Conservation (phyloP, 2,888 invertebrate genomes). For the Hirtodrosophila duncani region DNA sequence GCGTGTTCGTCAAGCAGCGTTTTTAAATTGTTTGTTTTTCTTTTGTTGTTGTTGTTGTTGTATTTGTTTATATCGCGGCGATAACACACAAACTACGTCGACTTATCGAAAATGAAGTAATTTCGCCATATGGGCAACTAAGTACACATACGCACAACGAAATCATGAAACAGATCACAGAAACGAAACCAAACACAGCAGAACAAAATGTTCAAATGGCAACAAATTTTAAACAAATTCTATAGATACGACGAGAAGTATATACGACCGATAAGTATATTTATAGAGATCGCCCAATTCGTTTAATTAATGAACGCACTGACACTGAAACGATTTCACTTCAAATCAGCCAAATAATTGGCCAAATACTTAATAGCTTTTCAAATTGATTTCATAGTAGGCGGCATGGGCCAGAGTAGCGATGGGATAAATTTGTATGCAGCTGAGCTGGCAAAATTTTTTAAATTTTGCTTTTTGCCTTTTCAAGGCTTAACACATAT, state of each 20-base stretch:
- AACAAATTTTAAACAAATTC: constrained; percentile 13
- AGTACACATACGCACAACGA: constrained; percentile 9
- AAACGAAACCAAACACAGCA: constrained; percentile 7
- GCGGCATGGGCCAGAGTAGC: constrained; percentile 2
- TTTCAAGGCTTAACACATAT: too few relatives aligned
- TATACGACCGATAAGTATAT: constrained; percentile 21
- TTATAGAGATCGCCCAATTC: constrained; percentile 22
- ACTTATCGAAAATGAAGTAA: constrained; percentile 17
- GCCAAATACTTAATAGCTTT: constrained; percentile 20
- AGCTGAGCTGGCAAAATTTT: background rate
- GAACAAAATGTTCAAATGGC: constrained; percentile 15
- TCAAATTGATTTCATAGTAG: constrained; percentile 22
- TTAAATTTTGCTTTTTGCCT: background rate
- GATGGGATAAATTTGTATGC: constrained; percentile 22
- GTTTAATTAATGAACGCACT: constrained; percentile 28
- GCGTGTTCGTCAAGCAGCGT: constrained; percentile 45
- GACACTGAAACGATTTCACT: constrained; percentile 42
- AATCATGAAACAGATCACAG: too few relatives aligned
- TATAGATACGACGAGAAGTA: too few relatives aligned
- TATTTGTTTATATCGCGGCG: constrained; percentile 28
- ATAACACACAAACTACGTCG: constrained; percentile 22
- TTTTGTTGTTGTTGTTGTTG: constrained; percentile 15
- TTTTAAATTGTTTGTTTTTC: constrained; percentile 23
- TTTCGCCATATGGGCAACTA: constrained; percentile 28
- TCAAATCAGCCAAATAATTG: constrained; percentile 29